A percentile compares a stretch with the other conserved stretches of the same genome.
Conservation (phyloP, 1,140 invertebrate genomes). For the Manduca sexta region DNA sequence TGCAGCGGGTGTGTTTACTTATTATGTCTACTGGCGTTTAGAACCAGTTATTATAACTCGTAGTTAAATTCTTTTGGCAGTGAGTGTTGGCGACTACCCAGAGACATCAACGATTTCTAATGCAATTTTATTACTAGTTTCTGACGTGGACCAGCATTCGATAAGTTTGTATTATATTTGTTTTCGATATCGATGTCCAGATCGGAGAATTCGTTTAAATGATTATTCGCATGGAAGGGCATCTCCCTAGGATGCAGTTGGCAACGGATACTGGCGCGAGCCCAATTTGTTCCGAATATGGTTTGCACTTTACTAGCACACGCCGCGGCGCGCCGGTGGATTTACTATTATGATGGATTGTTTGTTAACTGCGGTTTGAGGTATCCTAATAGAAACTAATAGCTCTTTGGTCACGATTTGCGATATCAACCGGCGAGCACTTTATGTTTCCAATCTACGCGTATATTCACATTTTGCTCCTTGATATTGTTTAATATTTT, state of each 20-base stretch:
- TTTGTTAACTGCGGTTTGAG: slow-evolving; percentile 19
- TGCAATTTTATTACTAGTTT: slow-evolving; percentile 19
- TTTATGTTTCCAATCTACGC: neutral
- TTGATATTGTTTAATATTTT: neutral
- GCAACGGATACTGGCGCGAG: slow-evolving; percentile 37
- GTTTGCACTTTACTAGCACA: slow-evolving; percentile 22
- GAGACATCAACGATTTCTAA: slow-evolving; percentile 9
- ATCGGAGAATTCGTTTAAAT: slow-evolving; percentile 11
- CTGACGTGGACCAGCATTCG: neutral
- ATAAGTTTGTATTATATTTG: neutral
- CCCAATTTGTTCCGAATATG: slow-evolving; percentile 41
- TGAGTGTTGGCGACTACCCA: slow-evolving; percentile 20
- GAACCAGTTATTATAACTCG: slow-evolving; percentile 15
- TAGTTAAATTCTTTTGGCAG: slow-evolving; percentile 29
- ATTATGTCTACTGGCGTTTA: slow-evolving; percentile 5
- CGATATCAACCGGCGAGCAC: neutral
- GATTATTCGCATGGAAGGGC: slow-evolving; percentile 29
- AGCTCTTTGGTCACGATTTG: slow-evolving; percentile 1
- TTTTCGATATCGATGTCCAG: neutral
- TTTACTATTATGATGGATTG: slow-evolving; percentile 27
- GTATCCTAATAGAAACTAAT: slow-evolving; percentile 9
- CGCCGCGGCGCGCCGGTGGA: slow-evolving; percentile 1
- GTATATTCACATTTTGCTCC: neutral
- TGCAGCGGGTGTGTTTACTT: neutral
- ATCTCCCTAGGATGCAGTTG: slow-evolving; percentile 36